Evolutionary conservation across 2,113 vertebrate genomes (phyloP).

Genomic region (Seriola quinqueradiata): DNA sequence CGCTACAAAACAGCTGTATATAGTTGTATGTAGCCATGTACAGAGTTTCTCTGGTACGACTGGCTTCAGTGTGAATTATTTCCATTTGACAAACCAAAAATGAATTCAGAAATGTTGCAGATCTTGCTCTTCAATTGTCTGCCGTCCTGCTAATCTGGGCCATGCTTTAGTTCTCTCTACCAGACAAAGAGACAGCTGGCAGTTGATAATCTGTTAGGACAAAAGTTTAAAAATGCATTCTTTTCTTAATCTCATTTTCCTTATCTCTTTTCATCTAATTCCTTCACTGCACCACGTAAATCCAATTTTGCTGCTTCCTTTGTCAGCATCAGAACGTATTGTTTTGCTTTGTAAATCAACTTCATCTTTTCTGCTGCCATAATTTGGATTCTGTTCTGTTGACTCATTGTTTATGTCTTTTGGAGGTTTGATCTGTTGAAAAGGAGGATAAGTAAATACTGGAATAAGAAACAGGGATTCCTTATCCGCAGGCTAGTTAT

Average conservation of each 20-base stretch:
- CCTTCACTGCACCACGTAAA: conserved; percentile 62
- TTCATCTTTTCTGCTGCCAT: conserved; percentile 54
- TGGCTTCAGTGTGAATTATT: conserved; percentile 21
- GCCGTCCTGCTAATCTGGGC: conserved; percentile 55
- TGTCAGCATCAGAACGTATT: conserved; percentile 60
- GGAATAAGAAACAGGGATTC: conserved; percentile 26
- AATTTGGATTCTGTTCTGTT: conserved; percentile 59
- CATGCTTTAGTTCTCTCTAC: conserved; percentile 34
- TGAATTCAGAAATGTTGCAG: conserved; percentile 57
- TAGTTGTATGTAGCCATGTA: neutral
- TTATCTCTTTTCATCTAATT: conserved; percentile 75
- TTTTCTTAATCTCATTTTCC: conserved; percentile 74
- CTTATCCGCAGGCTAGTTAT: conserved; percentile 26
- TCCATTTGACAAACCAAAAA: conserved; percentile 23
- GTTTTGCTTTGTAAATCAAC: conserved; percentile 64
- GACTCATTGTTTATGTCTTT: conserved; percentile 64
- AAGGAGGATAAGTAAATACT: conserved; percentile 50
- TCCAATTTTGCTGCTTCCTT: conserved; percentile 68
- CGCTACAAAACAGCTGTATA: neutral
- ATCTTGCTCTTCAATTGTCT: conserved; percentile 48
- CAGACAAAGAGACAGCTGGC: conserved; percentile 45
- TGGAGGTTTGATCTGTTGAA: conserved; percentile 49
- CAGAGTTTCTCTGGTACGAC: neutral
- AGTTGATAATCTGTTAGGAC: conserved; percentile 62
- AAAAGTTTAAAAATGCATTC: conserved; percentile 69